phyloP scores from a whole-genome alignment of 1,140 invertebrate genomes.

The Manduca sexta region DNA sequence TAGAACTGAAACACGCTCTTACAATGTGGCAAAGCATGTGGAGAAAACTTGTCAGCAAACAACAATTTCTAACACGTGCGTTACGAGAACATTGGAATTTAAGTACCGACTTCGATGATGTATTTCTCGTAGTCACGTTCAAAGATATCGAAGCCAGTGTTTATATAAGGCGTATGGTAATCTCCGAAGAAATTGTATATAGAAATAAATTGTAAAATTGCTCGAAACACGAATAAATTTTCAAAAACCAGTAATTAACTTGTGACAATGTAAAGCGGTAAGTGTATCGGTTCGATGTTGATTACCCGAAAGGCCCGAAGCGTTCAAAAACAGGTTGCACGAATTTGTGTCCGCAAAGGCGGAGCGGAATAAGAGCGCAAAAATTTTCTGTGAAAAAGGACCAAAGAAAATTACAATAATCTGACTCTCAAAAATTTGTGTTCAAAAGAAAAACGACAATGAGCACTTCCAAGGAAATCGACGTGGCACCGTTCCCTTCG shows the following conservation, averaged over 20 bases:
- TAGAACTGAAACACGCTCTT: no score
- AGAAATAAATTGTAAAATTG: no score
- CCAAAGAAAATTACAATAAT: constrained; percentile 24
- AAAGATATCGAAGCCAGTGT: no score
- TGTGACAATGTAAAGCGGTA: constrained; percentile 16
- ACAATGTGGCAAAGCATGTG: no score
- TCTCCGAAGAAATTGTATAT: no score
- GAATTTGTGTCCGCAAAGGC: constrained; percentile 12
- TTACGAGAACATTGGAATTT: no score
- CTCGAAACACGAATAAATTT: neutral
- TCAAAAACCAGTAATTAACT: neutral
- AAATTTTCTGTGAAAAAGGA: constrained; percentile 15
- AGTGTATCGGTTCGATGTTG: constrained; percentile 16
- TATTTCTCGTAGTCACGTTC: no score
- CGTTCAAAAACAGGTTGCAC: constrained; percentile 16
- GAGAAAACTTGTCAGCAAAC: no score
- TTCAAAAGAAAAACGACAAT: constrained; percentile 34
- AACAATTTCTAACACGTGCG: no score
- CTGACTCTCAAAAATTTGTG: constrained; percentile 28
- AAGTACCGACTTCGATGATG: no score
- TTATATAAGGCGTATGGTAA: no score
- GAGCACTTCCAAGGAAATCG: constrained; percentile 38
- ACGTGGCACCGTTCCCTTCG: constrained; percentile 38
- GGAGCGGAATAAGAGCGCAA: constrained; percentile 3
- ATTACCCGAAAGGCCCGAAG: constrained; percentile 10